A percentile compares a stretch with the other conserved stretches of the same genome.
Evolutionary conservation across 2,113 vertebrate species (phyloP).

Genomic region (Elgaria multicarinata): DNA sequence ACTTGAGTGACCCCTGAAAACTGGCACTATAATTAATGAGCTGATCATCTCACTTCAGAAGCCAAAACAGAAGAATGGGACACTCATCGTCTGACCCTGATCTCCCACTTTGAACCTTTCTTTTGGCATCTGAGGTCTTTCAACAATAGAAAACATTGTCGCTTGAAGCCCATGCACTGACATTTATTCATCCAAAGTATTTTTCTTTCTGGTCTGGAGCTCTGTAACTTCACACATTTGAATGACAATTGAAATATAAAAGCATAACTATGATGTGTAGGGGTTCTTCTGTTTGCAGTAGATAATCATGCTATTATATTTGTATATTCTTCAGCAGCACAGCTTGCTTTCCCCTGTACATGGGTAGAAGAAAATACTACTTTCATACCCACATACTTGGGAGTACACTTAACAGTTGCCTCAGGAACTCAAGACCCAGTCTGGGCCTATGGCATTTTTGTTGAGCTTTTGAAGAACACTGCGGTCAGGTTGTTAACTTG

Average conservation of each 20-base stretch:
- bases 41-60: background rate
- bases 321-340: background rate
- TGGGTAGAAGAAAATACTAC: background rate
- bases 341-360: slow-evolving; percentile 23
- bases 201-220: background rate
- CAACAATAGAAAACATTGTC: background rate
- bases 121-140: background rate
- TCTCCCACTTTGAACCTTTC: background rate
- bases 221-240: background rate
- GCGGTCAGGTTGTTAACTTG: slow-evolving; percentile 33
- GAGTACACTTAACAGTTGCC: background rate
- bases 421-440: background rate
- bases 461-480: background rate
- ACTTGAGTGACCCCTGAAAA: background rate
- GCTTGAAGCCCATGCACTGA: background rate
- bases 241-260: background rate
- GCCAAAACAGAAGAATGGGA: fast-evolving
- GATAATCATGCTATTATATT: background rate
- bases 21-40: background rate
- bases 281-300: background rate
- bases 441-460: background rate
- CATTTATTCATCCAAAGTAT: fast-evolving
- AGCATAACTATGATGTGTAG: background rate
- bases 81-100: background rate
- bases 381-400: background rate